Conservation (phyloP, 2,797 vertebrate genomes). For the Ispidina lecontei region DNA sequence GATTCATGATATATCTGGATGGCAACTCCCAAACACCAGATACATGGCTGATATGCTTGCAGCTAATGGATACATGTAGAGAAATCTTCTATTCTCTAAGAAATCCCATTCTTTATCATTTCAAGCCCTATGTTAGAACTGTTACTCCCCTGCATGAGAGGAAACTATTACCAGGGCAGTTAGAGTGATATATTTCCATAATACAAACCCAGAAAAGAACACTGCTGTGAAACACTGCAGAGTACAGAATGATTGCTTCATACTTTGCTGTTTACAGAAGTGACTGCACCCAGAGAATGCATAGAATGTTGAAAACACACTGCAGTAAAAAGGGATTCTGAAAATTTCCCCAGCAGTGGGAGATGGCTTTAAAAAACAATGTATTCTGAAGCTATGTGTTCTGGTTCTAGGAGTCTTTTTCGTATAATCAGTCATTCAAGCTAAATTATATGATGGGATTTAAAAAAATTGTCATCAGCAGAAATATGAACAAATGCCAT, state of each 20-base stretch:
- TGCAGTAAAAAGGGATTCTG: background rate
- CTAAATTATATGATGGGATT: background rate
- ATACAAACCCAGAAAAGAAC: background rate
- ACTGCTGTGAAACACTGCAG: background rate
- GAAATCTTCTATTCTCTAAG: conserved; percentile 14
- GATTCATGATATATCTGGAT: conserved; percentile 93
- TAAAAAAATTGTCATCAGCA: background rate
- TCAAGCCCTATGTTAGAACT: no score
- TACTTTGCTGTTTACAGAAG: background rate
- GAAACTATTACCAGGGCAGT: background rate
- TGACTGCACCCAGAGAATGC: rapidly evolving
- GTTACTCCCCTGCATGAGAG: no score
- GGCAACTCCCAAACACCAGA: conserved; percentile 91
- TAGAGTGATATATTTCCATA: background rate
- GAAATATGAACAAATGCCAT: background rate
- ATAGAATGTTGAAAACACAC: rapidly evolving
- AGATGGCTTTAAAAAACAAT: background rate
- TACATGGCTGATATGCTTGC: conserved; percentile 91
- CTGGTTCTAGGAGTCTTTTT: background rate
- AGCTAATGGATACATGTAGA: conserved; percentile 88
- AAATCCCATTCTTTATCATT: background rate
- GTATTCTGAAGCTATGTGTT: background rate
- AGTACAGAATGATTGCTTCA: background rate
- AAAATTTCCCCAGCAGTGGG: background rate
- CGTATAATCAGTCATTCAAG: background rate